These are phyloP conservation scores for Pseudopodoces humilis DNA, from an alignment of 2,113 vertebrate species.

Conservation along the genomic window DNA sequence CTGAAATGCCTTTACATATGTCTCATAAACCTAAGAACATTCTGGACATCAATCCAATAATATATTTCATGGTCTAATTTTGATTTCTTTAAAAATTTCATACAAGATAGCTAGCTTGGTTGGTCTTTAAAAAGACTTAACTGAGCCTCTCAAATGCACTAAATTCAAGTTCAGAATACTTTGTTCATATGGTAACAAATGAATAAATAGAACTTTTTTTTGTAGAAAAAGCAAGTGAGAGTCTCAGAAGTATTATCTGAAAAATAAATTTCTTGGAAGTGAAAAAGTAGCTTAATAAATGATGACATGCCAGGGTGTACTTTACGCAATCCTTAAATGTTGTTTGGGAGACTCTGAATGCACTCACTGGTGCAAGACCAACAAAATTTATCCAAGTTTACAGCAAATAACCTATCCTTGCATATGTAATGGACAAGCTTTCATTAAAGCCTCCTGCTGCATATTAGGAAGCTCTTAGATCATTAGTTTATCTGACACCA, in stretches of 20 bases:
- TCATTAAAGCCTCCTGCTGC: background rate
- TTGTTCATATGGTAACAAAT: background rate
- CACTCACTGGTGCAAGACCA: background rate
- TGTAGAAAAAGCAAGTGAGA: background rate
- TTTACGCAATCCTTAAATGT: background rate
- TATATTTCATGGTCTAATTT: background rate
- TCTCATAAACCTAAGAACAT: background rate
- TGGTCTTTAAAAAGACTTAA: background rate
- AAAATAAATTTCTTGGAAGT: background rate
- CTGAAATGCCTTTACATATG: background rate
- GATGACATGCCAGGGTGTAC: background rate
- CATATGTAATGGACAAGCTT: background rate
- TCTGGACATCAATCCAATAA: background rate
- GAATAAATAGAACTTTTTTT: background rate
- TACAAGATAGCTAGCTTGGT: background rate
- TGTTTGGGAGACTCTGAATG: background rate
- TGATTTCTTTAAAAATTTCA: background rate
- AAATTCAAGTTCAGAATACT: background rate
- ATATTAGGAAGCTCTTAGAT: background rate
- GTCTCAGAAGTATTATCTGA: background rate
- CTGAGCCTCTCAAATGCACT: background rate
- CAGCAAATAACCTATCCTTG: background rate
- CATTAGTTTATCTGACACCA: background rate
- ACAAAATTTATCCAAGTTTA: background rate
- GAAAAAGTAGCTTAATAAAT: background rate